Evolutionary conservation across 2,888 invertebrate genomes (phyloP), one percentile per base, ranked within the genome.

Genomic region (Fissipunctia ypsillon): DNA sequence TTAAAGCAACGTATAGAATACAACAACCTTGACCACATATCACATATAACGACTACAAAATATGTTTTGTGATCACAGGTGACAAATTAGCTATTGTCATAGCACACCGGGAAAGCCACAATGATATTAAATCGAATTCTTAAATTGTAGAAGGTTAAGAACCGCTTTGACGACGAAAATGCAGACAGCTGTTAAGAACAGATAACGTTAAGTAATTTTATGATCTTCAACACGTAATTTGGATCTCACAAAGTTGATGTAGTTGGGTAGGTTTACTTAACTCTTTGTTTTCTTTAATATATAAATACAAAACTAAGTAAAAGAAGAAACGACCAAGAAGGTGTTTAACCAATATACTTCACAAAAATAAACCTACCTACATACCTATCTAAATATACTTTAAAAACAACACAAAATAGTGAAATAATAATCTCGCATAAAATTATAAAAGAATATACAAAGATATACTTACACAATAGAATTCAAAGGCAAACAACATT

Each of bases 21-120:
- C 4, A 48, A 48, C 66, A 48, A 48, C 66, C 80, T 56, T 74
- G 59, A 75, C 59, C 35, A 35, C 35, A 35, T 35, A 60, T n/a
- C n/a, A n/a, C 52, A 50, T 66, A 60, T 28, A 1, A n/a, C 25
- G 38, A 48, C 57, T 67, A 54, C 45, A 66, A 56, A 73, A 56
- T 45, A 73, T 66, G 22, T 48, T 52, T 52, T 57, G 59, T 67
- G 45, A 73, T 69, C 50, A 64, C 59, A 48, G 22, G 35, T 69
- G 71, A 72, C 7, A 65, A 67, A 80, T 75, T 59, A 69, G 45
- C 52, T 68, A 75, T 64, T 80, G 64, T 69, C 45, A 50, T n/a
- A 61, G 19, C 16, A 50, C 10, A 54, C 38, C 35, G 35, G 5
- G 16, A 50, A 48, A 45, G 22, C 7, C 38, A 31, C 10, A 50